Conservation (phyloP, 64 coral and sea anemone genomes). For the Anthopleura sola region DNA sequence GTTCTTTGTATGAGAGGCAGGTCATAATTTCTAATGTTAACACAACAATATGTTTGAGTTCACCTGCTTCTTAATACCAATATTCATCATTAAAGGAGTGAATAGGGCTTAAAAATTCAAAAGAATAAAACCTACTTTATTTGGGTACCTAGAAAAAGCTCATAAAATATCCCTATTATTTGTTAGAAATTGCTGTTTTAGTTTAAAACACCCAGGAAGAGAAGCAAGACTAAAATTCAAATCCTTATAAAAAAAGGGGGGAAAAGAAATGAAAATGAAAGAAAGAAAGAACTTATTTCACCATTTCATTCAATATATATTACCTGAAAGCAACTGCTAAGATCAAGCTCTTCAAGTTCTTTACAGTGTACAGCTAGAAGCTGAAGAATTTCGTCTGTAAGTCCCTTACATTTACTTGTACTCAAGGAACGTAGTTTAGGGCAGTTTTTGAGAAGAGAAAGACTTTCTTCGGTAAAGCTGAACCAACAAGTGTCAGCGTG, state of each 20-base stretch:
- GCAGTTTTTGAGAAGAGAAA: conserved; percentile 73
- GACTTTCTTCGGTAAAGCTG: conserved; percentile 72
- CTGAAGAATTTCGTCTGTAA: conserved; percentile 59
- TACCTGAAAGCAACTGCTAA: conserved; percentile 97
- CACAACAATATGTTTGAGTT: background rate
- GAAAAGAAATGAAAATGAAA: background rate
- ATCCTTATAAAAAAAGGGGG: background rate
- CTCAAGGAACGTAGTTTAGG: conserved; percentile 67
- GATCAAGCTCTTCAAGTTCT: conserved; percentile 71
- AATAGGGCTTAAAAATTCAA: background rate
- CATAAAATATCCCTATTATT: background rate
- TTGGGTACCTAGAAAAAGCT: background rate
- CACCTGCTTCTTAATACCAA: background rate
- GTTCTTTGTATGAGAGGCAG: background rate
- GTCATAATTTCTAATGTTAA: background rate
- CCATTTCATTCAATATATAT: too few relatives aligned
- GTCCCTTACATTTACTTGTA: conserved; percentile 65
- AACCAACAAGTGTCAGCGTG: conserved; percentile 75
- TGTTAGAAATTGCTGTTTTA: background rate
- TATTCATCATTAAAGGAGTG: background rate
- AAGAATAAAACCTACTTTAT: background rate
- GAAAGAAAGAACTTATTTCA: too few relatives aligned
- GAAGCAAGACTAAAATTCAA: background rate
- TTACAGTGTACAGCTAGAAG: conserved; percentile 53
- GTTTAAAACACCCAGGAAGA: background rate